These are phyloP conservation scores for Orbicella faveolata DNA, from an alignment of 64 coral and sea anemone species.

Conservation along the genomic window DNA sequence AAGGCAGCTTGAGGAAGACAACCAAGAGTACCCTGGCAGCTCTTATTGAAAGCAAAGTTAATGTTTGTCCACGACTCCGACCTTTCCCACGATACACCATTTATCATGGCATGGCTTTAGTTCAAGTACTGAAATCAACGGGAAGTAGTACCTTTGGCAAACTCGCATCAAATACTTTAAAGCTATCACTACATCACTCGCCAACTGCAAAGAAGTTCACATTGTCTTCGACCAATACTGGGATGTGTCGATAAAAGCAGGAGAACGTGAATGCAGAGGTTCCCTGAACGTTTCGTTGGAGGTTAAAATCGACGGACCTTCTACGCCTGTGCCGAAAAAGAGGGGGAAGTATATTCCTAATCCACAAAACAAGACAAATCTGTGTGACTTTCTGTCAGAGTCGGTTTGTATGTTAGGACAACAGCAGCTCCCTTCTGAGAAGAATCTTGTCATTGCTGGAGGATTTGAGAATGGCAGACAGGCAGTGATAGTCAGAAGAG, in stretches of 20 bases:
- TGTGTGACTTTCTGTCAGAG: constrained; percentile 33
- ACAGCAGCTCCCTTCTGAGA: constrained; percentile 13
- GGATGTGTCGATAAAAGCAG: constrained; percentile 45
- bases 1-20: too few species aligned
- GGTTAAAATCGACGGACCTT: constrained; percentile 19
- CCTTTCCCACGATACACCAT: not conserved
- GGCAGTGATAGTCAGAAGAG: not conserved
- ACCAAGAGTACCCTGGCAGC: constrained; percentile 2
- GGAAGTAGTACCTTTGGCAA: constrained; percentile 39
- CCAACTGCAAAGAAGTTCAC: constrained; percentile 33
- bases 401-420: constrained; percentile 1
- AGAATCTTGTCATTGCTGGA: constrained; percentile 32
- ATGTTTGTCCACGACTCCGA: constrained; percentile 1
- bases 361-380: constrained; percentile 34
- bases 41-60: not conserved
- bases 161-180: constrained; percentile 36
- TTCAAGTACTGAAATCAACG: constrained; percentile 34
- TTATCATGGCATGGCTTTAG: constrained; percentile 42
- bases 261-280: constrained; percentile 27
- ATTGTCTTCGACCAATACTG: constrained; percentile 54
- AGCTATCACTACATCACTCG: constrained; percentile 15
- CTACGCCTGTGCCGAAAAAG: constrained; percentile 32
- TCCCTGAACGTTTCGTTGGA: not conserved
- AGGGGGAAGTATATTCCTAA: constrained; percentile 36
- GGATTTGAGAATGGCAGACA: constrained; percentile 20